phyloP scores from a whole-genome alignment of 1,140 invertebrate genomes.

The Drosophila repleta region DNA sequence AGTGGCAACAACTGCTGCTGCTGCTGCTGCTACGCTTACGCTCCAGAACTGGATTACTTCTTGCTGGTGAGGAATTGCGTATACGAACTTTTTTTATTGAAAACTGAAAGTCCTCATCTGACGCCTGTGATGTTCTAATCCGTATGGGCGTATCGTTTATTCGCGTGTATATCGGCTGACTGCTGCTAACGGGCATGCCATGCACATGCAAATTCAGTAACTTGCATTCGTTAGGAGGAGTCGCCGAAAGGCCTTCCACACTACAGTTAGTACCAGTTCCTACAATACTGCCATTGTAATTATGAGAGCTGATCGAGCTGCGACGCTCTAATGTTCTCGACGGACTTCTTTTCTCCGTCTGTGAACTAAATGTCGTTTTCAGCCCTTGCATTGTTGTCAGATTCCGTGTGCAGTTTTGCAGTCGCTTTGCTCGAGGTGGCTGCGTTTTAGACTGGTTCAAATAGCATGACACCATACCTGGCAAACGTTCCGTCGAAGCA shows the following conservation, averaged over 20 bases:
- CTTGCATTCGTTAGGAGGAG: conserved; percentile 38
- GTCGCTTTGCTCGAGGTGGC: neutral
- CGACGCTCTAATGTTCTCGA: conserved; percentile 20
- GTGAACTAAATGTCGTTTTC: neutral
- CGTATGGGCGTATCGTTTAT: conserved; percentile 68
- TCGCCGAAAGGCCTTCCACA: conserved; percentile 5
- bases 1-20: neutral
- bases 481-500: conserved; percentile 55
- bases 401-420: conserved; percentile 12
- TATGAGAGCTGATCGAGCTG: conserved; percentile 46
- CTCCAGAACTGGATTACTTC: neutral
- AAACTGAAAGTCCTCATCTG: conserved; percentile 38
- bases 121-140: conserved; percentile 54
- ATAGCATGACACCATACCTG: conserved; percentile 58
- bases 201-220: conserved; percentile 48
- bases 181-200: conserved; percentile 6
- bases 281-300: conserved; percentile 42
- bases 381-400: neutral
- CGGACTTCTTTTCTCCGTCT: neutral
- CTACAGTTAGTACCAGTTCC: conserved; percentile 16
- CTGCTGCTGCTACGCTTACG: neutral
- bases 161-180: conserved; percentile 42
- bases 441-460: neutral
- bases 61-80: neutral
- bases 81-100: conserved; percentile 47